A percentile compares a stretch with the other conserved stretches of the same genome.
Evolutionary conservation across 2,113 vertebrate genomes (phyloP).

Genomic region (Oreochromis niloticus): DNA sequence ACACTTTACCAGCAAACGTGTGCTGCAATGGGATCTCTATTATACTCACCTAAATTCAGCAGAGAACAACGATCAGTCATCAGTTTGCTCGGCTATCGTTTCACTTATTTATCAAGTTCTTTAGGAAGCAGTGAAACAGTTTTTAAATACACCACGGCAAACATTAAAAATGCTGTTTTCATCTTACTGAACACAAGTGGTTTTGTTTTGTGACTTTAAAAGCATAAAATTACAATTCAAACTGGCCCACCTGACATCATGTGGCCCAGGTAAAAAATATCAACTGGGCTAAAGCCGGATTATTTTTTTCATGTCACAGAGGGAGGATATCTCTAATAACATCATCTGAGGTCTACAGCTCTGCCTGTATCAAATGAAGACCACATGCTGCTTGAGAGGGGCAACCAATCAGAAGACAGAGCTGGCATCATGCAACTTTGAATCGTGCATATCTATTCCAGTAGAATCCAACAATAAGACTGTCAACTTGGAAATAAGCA

Average conservation of each 20-base stretch:
- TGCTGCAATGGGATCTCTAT: slow-evolving; percentile 21
- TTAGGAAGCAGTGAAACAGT: not conserved
- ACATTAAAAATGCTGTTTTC: not conserved
- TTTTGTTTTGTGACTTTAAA: not conserved
- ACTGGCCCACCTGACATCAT: rapidly evolving
- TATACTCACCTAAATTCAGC: slow-evolving; percentile 25
- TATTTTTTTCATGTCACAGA: not conserved
- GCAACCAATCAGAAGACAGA: not conserved
- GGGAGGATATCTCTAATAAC: rapidly evolving
- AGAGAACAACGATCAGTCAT: not conserved
- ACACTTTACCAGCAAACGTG: slow-evolving; percentile 20
- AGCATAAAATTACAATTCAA: not conserved
- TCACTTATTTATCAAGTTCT: slow-evolving; percentile 12
- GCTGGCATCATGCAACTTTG: not conserved
- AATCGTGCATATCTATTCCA: not conserved
- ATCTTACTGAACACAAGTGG: not conserved
- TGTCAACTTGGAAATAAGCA: not conserved
- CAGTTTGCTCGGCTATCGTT: not conserved
- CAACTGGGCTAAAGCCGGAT: not conserved
- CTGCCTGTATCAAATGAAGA: not conserved
- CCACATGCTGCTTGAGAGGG: not conserved
- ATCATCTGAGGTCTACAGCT: rapidly evolving
- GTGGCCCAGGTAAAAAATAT: not conserved
- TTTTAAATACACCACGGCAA: not conserved
- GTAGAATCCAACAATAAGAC: not conserved